Conservation (phyloP, 2,888 invertebrate genomes). For the Caenorhabditis sp. region DNA sequence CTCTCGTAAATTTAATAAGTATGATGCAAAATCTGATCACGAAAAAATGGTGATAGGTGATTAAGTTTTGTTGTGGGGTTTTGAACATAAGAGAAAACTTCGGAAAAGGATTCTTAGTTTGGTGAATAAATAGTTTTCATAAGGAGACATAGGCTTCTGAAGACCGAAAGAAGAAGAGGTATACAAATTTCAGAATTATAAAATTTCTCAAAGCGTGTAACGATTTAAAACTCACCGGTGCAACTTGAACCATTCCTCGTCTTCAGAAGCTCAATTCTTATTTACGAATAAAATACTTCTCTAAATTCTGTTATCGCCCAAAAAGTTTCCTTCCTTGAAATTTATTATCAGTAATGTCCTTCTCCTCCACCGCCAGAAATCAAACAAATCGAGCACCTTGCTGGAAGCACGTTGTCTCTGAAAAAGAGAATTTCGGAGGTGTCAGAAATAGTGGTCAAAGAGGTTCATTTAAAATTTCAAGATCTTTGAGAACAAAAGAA, state of each 20-base stretch:
- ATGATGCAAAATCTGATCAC: conserved; percentile 14
- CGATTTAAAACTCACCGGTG: conserved; percentile 48
- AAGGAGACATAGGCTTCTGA: no score
- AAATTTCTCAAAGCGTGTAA: not conserved
- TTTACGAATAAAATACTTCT: conserved; percentile 41
- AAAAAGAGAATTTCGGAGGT: not conserved
- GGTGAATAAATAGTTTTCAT: no score
- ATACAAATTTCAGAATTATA: not conserved
- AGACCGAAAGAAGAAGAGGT: not conserved
- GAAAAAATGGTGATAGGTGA: not conserved
- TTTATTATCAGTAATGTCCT: conserved; percentile 26
- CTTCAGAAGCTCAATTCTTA: not conserved
- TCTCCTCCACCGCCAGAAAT: conserved; percentile 11
- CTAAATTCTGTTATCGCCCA: not conserved
- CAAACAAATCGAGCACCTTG: conserved; percentile 24
- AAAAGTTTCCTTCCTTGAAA: conserved; percentile 38
- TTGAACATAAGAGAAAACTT: no score
- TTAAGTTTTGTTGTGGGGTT: no score
- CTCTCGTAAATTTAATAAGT: conserved; percentile 11
- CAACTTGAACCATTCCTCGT: conserved; percentile 64
- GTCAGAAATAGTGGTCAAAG: not conserved
- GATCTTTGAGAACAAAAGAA: not conserved
- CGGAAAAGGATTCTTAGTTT: no score
- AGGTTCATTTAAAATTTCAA: not conserved
- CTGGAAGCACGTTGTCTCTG: conserved; percentile 48